phyloP scores from a whole-genome alignment of 2,888 invertebrate species.

The Bombyx huttoni region DNA sequence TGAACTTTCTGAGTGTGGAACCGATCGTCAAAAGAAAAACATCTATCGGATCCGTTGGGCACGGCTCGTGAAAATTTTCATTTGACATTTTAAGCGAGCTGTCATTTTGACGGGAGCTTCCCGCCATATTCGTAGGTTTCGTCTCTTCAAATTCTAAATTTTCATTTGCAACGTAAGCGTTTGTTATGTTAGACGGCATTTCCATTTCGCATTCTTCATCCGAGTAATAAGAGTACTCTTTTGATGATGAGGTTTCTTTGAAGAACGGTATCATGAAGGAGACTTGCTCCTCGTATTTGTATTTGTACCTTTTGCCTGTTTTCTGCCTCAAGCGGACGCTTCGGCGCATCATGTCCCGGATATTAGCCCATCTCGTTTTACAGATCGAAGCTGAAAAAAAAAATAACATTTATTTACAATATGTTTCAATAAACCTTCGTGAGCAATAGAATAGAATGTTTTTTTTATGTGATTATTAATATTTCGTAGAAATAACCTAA shows the following conservation, averaged over 20 bases:
- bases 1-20: slow-evolving; percentile 43
- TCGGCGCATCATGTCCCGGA: slow-evolving; percentile 53
- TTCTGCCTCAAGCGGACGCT: slow-evolving; percentile 37
- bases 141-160: slow-evolving; percentile 24
- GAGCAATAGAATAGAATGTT: too few relatives aligned
- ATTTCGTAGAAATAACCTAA: too few relatives aligned
- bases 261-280: slow-evolving; percentile 47
- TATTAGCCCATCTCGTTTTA: slow-evolving; percentile 56
- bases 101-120: slow-evolving; percentile 19
- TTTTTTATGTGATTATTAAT: too few relatives aligned
- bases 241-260: slow-evolving; percentile 18
- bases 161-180: slow-evolving; percentile 24
- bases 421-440: too few relatives aligned
- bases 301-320: slow-evolving; percentile 33
- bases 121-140: slow-evolving; percentile 21
- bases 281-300: slow-evolving; percentile 54
- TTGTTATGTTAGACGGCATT: slow-evolving; percentile 16
- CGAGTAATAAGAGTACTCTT: slow-evolving; percentile 32
- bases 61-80: slow-evolving; percentile 28
- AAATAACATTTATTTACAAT: too few relatives aligned
- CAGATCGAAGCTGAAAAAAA: slow-evolving; percentile 36
- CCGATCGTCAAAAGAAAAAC: slow-evolving; percentile 53
- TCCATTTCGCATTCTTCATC: slow-evolving; percentile 27
- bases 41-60: slow-evolving; percentile 41
- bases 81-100: slow-evolving; percentile 9